Evolutionary conservation across 2,113 vertebrate genomes (phyloP), one percentile per base, ranked within the genome.

Genomic region (Brachirus orientalis): DNA sequence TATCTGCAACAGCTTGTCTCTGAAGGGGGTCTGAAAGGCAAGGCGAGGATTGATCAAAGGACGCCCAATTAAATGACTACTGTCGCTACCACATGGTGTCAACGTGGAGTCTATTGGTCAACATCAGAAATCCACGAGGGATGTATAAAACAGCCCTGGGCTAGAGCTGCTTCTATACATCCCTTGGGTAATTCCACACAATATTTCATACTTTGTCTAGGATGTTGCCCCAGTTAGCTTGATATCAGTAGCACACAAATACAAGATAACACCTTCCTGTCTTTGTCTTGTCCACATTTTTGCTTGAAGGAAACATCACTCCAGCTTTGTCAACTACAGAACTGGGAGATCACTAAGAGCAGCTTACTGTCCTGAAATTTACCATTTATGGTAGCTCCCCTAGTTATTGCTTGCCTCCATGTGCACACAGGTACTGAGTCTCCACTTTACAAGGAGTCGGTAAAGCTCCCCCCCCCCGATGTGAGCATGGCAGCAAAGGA

Each of bases 321-420:
- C 52, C 66, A 56, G 20, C 53, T 62, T 18, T 50, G 72, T 28
- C 36, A 69, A 22, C 46, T 19, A 44, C 20, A 73, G 63, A 66
- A 65, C 18, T 8, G 45, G 13, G 45, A 79, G 58, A 73, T 82
- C 66, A 80, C 59, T 8, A 44, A 66, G 64, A 77, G 58, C 66
- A 33, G 75, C 69, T 82, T 58, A 67, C 50, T 66, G 53, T 85
- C 76, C 60, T 63, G 69, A 81, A 75, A 79, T 64, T 87, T 0
- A 75, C 90, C 85, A 81, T 86, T 84, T 90, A 91, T 84, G 88
- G 89, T 72, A 58, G 63, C 51, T 63, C 67, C 33, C 47, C 61
- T 28, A 43, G 63, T 52, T 28, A 33, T 40, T 61, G 28, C 35
- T 6, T 28, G 28, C 6, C 61, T 52, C 80, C 61, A 71, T 86